Conservation (phyloP, 2,113 vertebrate species). For the Epinephelus fuscoguttatus region DNA sequence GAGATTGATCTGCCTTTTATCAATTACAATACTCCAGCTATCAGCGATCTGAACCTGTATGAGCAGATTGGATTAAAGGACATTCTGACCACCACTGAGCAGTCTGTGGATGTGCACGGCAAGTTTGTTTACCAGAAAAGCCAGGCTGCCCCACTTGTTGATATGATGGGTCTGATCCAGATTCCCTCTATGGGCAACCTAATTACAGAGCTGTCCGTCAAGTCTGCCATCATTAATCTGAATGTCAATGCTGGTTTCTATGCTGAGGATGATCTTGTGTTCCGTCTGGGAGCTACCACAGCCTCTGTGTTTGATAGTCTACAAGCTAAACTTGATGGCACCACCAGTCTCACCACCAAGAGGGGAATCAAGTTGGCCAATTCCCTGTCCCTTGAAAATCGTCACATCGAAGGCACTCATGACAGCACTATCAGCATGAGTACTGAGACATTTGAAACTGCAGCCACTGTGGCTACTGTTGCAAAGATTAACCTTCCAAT, state of each 20-base stretch:
- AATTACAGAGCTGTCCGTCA: conserved; percentile 90
- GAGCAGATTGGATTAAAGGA: conserved; percentile 87
- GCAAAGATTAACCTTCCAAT: conserved; percentile 81
- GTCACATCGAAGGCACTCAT: conserved; percentile 87
- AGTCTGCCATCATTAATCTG: conserved; percentile 91
- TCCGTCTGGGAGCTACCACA: conserved; percentile 87
- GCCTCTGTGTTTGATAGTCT: conserved; percentile 88
- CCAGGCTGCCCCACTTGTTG: conserved; percentile 71
- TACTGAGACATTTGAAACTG: conserved; percentile 84
- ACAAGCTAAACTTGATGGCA: conserved; percentile 91
- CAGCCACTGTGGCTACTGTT: conserved; percentile 79
- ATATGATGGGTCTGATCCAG: conserved; percentile 75
- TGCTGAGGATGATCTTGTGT: conserved; percentile 89
- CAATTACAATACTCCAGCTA: conserved; percentile 81
- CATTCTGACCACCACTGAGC: conserved; percentile 89
- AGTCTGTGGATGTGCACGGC: conserved; percentile 87
- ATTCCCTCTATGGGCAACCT: conserved; percentile 89
- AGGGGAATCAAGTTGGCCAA: conserved; percentile 91
- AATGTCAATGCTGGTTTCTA: conserved; percentile 87
- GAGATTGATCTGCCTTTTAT: conserved; percentile 84
- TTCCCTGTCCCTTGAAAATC: conserved; percentile 88
- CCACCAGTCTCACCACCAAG: conserved; percentile 89
- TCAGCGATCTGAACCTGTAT: conserved; percentile 89
- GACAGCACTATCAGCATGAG: conserved; percentile 88
- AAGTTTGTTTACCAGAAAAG: conserved; percentile 92